A percentile compares a stretch with the other conserved stretches of the same genome.
Conservation (phyloP, 2,113 vertebrate species). For the Cairina moschata region DNA sequence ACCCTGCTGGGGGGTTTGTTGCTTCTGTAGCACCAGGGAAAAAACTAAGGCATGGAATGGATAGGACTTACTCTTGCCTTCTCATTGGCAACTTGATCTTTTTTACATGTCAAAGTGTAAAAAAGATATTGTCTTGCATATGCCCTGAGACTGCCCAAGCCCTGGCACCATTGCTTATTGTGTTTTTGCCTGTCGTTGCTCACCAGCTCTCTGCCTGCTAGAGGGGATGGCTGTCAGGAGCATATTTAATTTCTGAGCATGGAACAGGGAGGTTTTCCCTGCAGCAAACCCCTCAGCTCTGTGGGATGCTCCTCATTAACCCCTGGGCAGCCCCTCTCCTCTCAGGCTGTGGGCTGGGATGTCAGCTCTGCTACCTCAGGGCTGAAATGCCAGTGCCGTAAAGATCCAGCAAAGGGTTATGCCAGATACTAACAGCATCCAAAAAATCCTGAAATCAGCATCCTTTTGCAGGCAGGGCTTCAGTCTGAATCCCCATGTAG, state of each 20-base stretch:
- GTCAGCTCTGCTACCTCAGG: not conserved
- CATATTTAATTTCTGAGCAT: not conserved
- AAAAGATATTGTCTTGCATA: not conserved
- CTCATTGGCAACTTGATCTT: accelerated
- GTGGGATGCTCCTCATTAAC: not conserved
- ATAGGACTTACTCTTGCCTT: not conserved
- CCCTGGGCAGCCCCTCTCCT: not conserved
- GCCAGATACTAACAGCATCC: not conserved
- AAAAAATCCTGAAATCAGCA: not conserved
- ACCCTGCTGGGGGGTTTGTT: not conserved
- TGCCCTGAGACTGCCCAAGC: not conserved
- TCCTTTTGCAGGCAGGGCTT: not conserved
- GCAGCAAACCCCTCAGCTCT: not conserved
- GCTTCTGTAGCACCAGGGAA: not conserved
- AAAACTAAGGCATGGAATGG: not conserved
- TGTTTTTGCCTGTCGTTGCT: not conserved
- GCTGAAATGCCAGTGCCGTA: not conserved
- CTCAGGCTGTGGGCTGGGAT: too few relatives aligned
- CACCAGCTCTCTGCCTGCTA: not conserved
- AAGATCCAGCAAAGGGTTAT: not conserved
- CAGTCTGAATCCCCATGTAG: accelerated
- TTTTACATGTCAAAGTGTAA: accelerated
- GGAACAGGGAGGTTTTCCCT: not conserved
- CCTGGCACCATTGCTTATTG: accelerated
- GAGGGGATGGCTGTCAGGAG: not conserved